Percentiles rank a stretch among this genome's conserved stretches.
Evolutionary conservation across 2,888 invertebrate genomes (phyloP).

Genomic region (Acrocyrtus sp.): DNA sequence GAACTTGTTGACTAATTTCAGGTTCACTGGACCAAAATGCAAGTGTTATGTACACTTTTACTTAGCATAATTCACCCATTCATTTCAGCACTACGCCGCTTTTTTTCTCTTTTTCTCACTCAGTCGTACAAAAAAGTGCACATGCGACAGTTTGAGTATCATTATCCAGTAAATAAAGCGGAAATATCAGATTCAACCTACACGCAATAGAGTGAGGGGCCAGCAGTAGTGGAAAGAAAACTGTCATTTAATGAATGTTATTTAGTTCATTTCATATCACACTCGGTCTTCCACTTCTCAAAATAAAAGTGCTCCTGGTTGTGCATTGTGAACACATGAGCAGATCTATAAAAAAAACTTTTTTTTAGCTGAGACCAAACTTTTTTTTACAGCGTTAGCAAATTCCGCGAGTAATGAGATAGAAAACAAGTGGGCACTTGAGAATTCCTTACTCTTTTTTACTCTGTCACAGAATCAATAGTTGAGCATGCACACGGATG

Average conservation of each 20-base stretch:
- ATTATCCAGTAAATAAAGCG: constrained; percentile 35
- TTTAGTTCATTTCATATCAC: too few species aligned
- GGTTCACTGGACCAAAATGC: constrained; percentile 47
- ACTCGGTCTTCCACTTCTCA: too few species aligned
- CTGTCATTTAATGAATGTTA: too few species aligned
- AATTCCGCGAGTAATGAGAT: constrained; percentile 35
- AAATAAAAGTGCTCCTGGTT: too few species aligned
- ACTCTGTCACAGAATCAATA: constrained; percentile 12
- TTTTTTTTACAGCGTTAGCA: constrained; percentile 5
- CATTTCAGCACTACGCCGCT: too few species aligned
- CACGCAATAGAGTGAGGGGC: too few species aligned
- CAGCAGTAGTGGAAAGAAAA: too few species aligned
- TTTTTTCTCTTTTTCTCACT: too few species aligned
- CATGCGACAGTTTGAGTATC: constrained; percentile 39
- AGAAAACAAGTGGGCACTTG: constrained; percentile 41
- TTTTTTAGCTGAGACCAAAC: too few species aligned
- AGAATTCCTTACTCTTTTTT: constrained; percentile 8
- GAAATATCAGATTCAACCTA: too few species aligned
- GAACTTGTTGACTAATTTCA: constrained; percentile 50
- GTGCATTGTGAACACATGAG: too few species aligned
- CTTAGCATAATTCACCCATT: constrained; percentile 37
- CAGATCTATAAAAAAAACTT: too few species aligned
- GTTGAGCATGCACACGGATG: constrained; percentile 9
- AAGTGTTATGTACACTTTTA: constrained; percentile 26
- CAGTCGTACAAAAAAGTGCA: not conserved